Evolutionary conservation across 2,888 invertebrate species (phyloP), one percentile per base, ranked within the genome.

Genomic region (Lepidocyrtinus sp.): DNA sequence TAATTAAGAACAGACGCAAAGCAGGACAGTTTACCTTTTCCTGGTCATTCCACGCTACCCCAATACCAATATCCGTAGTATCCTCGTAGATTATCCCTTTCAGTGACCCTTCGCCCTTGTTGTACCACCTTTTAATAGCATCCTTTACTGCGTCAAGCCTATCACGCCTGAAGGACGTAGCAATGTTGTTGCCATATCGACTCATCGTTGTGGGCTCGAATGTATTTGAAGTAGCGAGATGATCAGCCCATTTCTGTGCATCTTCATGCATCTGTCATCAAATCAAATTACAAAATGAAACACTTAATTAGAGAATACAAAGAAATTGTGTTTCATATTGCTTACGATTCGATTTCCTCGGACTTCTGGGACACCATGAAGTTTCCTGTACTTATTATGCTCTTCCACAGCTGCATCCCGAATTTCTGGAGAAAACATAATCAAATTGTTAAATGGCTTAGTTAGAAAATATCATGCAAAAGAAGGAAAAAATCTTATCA

Each of bases 1-100:
- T n/a, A n/a, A n/a, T n/a, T n/a, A n/a, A n/a, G n/a, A n/a, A n/a
- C n/a, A n/a, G n/a, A n/a, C n/a, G n/a, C n/a, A n/a, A n/a, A n/a
- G n/a, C n/a, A n/a, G n/a, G n/a, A n/a, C n/a, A n/a, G n/a, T n/a
- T n/a, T n/a, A n/a, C n/a, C 2, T 74, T n/a, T 1, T 79, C 74
- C 0, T 15, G 7, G 0, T 74, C 55, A 70, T 79, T 65, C 50
- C 26, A 64, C 0, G 74, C 70, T 0, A 74, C 59, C 1, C 79
- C 79, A 12, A 79, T 74, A 0, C 79, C 79, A 62, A 79, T 24
- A 19, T 74, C 63, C 3, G 79, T 70, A 2, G 73, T 73, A 24
- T 50, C 50, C 15, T 2, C 50, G 17, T 50, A n/a, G 2, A 50
- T 12, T 2, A 50, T 50, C 15, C 50, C 50, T 17, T 50, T 50